These are phyloP conservation scores for Hyalella azteca DNA, from an alignment of 2,888 invertebrate genomes.

Conservation along the genomic window DNA sequence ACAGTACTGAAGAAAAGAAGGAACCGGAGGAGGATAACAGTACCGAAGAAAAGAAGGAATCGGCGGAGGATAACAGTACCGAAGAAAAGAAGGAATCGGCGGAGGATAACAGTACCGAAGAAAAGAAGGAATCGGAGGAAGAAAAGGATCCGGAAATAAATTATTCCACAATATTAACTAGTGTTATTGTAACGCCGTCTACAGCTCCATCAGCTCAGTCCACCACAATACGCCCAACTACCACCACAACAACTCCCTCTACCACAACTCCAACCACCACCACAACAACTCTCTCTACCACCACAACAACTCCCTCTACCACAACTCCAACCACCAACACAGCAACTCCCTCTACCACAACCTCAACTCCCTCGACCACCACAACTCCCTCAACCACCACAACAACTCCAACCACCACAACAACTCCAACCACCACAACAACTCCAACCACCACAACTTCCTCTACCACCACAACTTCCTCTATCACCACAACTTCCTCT, in stretches of 20 bases:
- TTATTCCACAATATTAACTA: too few species aligned
- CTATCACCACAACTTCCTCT: background rate
- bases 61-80: too few species aligned
- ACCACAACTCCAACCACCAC: background rate
- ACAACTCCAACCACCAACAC: conserved; percentile 6
- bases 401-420: conserved; percentile 1
- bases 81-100: too few species aligned
- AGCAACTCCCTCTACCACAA: background rate
- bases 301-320: background rate
- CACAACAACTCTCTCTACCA: background rate
- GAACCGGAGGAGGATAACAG: too few species aligned
- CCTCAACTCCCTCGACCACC: conserved; percentile 13
- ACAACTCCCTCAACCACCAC: conserved; percentile 11
- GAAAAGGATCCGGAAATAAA: too few species aligned
- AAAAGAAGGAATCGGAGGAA: too few species aligned
- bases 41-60: too few species aligned
- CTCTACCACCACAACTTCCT: background rate
- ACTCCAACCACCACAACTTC: background rate
- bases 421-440: background rate
- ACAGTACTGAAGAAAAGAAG: too few species aligned
- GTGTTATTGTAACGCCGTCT: too few species aligned
- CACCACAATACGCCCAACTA: background rate
- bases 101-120: too few species aligned
- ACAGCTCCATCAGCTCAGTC: background rate
- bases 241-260: background rate